Evolutionary conservation across 2,888 invertebrate species (phyloP).

Genomic region (Lissonota sp.): DNA sequence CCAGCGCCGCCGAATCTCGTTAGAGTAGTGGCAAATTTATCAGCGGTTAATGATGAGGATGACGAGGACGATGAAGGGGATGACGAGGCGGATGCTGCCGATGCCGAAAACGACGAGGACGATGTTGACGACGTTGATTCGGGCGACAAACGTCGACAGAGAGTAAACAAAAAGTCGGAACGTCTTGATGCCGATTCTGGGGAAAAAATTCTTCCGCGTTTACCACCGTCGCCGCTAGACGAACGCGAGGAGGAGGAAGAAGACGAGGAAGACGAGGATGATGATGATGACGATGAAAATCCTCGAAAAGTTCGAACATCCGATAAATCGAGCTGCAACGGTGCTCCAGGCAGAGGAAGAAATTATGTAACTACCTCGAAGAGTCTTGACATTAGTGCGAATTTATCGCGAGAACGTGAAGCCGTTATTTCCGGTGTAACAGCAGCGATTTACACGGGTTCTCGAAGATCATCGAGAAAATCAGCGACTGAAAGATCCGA

Average conservation of each 20-base stretch:
- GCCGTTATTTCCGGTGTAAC: constrained; percentile 25
- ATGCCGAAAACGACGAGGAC: constrained; percentile 84
- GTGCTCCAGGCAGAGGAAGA: constrained; percentile 56
- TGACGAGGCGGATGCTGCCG: constrained; percentile 84
- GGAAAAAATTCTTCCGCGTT: constrained; percentile 43
- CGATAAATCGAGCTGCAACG: constrained; percentile 70
- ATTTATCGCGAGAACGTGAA: constrained; percentile 62
- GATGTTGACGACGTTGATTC: not conserved
- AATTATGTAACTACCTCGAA: constrained; percentile 70
- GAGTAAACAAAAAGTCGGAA: not conserved
- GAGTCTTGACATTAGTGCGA: constrained; percentile 72
- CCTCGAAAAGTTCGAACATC: not conserved
- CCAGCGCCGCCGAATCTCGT: constrained; percentile 88
- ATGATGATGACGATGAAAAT: constrained; percentile 27
- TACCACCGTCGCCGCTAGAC: constrained; percentile 52
- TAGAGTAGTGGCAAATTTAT: constrained; percentile 89
- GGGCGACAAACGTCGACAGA: not conserved
- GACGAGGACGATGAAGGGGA: constrained; percentile 85
- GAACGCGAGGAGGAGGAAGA: constrained; percentile 61
- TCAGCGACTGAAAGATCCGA: constrained; percentile 63
- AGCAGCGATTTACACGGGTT: constrained; percentile 48
- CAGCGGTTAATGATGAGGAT: constrained; percentile 86
- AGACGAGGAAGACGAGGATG: constrained; percentile 59
- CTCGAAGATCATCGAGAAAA: constrained; percentile 63
- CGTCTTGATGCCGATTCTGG: not conserved